phyloP scores from a whole-genome alignment of 2,888 invertebrate genomes.

The Phaedon cochleariae region DNA sequence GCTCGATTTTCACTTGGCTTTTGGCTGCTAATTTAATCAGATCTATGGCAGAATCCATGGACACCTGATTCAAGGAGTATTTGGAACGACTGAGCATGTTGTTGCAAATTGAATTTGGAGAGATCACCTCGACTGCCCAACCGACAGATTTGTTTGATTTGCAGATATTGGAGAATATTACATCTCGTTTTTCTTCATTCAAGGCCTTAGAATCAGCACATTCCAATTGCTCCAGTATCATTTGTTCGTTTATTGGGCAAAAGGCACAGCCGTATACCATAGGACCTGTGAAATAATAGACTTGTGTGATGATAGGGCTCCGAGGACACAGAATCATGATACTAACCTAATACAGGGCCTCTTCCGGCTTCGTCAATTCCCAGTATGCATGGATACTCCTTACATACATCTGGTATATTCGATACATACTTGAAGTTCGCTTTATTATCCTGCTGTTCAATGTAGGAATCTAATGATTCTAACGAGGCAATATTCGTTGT shows the following conservation, averaged over 20 bases:
- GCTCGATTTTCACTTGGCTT: constrained; percentile 82
- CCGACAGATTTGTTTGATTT: constrained; percentile 75
- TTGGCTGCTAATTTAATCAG: constrained; percentile 81
- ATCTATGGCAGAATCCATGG: constrained; percentile 93
- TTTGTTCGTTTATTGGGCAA: constrained; percentile 76
- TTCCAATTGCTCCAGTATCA: constrained; percentile 76
- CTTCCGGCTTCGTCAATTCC: constrained; percentile 98
- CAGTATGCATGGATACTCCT: constrained; percentile 81
- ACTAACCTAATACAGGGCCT: constrained; percentile 89
- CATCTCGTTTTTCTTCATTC: constrained; percentile 89
- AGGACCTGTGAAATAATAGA: constrained; percentile 77
- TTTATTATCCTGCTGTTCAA: constrained; percentile 67
- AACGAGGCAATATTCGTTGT: constrained; percentile 24
- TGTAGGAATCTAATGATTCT: constrained; percentile 59
- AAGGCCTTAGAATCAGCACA: constrained; percentile 96
- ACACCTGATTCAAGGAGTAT: constrained; percentile 93
- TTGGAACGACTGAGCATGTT: constrained; percentile 88
- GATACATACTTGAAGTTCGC: constrained; percentile 68
- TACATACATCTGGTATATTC: constrained; percentile 75
- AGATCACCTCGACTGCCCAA: constrained; percentile 91
- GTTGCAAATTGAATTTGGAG: constrained; percentile 88
- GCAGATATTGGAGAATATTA: constrained; percentile 82
- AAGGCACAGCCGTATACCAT: constrained; percentile 96
- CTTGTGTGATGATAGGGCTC: no score
- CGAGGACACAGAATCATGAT: no score